These are phyloP conservation scores for Hyperopisus bebe DNA, from an alignment of 2,113 vertebrate species.

Conservation along the genomic window DNA sequence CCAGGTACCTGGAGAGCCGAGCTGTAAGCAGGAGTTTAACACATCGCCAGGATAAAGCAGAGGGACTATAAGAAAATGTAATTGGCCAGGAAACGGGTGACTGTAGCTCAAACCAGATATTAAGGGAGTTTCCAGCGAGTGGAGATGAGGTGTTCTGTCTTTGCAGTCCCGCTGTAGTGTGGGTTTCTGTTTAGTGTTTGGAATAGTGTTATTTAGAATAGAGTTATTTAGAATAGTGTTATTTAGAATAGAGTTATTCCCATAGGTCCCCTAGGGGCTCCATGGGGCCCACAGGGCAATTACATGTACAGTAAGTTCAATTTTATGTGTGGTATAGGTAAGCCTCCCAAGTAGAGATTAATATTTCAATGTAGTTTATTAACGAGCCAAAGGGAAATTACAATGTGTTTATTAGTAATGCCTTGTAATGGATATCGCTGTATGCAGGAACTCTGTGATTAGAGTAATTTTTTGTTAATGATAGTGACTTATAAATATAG, in stretches of 20 bases:
- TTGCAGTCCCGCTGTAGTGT: slow-evolving; percentile 6
- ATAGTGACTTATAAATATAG: slow-evolving; percentile 8
- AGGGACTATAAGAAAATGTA: neutral
- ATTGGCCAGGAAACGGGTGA: neutral
- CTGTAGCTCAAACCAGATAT: neutral
- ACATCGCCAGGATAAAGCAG: neutral
- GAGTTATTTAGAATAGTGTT: slow-evolving; percentile 24
- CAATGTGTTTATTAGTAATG: neutral
- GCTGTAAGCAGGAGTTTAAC: neutral
- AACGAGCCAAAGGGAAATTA: neutral
- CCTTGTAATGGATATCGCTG: neutral
- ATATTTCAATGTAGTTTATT: slow-evolving; percentile 14
- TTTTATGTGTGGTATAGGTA: neutral
- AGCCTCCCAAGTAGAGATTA: slow-evolving; percentile 8
- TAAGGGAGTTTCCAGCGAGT: slow-evolving; percentile 4
- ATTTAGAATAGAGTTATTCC: slow-evolving; percentile 26
- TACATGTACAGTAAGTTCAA: slow-evolving; percentile 36
- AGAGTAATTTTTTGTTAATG: neutral
- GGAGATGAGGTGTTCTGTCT: slow-evolving; percentile 23
- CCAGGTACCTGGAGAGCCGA: neutral
- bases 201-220: slow-evolving; percentile 15
- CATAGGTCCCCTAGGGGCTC: slow-evolving; percentile 25
- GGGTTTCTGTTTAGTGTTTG: slow-evolving; percentile 30
- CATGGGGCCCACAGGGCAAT: slow-evolving; percentile 26
- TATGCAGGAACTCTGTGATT: slow-evolving; percentile 1